Conservation (phyloP, 2,797 vertebrate species). For the Halcyon chelicuti region DNA sequence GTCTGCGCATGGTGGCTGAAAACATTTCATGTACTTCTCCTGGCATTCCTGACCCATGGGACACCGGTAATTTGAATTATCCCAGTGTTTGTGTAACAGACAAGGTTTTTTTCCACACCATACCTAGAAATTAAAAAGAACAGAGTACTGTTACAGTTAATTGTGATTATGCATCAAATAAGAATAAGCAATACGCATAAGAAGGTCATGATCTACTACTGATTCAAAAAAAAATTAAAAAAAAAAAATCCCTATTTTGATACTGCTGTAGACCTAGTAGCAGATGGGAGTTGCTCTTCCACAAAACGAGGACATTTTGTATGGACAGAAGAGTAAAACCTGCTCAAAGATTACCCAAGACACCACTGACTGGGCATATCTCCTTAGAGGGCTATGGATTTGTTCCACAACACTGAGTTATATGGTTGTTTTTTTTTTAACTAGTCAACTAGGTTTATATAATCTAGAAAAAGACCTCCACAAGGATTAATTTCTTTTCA, state of each 20-base stretch:
- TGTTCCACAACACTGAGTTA: neutral
- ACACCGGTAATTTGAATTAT: constrained; percentile 76
- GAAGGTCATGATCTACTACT: neutral
- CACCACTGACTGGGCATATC: neutral
- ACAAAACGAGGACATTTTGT: neutral
- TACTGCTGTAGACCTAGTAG: neutral
- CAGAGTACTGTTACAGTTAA: neutral
- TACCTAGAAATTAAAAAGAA: constrained; percentile 80
- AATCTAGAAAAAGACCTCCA: neutral
- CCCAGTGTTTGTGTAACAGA: constrained; percentile 76
- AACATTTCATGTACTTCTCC: constrained; percentile 87
- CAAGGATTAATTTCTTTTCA: neutral
- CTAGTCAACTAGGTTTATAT: neutral
- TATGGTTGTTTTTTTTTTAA: neutral
- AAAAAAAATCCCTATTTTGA: accelerated
- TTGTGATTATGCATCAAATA: neutral
- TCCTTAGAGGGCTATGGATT: neutral
- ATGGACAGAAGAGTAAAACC: neutral
- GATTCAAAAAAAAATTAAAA: neutral
- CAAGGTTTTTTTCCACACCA: constrained; percentile 90
- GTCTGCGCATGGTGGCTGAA: constrained; percentile 87
- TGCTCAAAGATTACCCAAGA: neutral
- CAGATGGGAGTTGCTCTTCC: neutral
- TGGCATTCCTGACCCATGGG: constrained; percentile 86
- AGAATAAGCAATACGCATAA: neutral